Evolutionary conservation across 2,888 invertebrate genomes (phyloP), one percentile per base, ranked within the genome.

Genomic region (Agriopis leucophaearia): DNA sequence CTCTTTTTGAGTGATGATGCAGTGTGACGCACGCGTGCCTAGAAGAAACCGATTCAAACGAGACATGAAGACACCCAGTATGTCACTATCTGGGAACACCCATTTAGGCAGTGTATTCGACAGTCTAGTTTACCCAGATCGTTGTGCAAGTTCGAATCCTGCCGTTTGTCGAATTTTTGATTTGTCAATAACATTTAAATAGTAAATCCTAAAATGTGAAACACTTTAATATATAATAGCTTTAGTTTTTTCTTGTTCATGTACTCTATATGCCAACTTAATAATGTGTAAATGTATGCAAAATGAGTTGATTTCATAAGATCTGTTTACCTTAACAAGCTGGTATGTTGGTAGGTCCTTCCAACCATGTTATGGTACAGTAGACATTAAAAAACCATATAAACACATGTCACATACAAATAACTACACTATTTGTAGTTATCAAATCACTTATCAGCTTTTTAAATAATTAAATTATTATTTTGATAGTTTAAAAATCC

Each of bases 281-380:
- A 55, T 55, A 55, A 55, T 92, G 92, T 92, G 93, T 92, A 91
- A 92, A 92, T 90, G 91, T 92, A 92, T 90, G 85, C 74, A 69
- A 51, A 58, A 77, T 92, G 91, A 91, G 83, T 83, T 78, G 85
- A 87, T 78, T 82, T 84, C 75, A 82, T 78, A 87, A 88, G 88
- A 90, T 88, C 87, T 74, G 81, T 83, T 94, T 95, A 95, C 95
- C 95, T 95, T 95, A 92, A 95, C 92, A 93, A 95, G 95, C 94
- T 95, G 95, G 94, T 95, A 95, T 92, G 95, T 94, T 91, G 95
- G 95, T 94, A 95, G 95, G 92, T 95, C 95, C 95, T 95, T 94
- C 93, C 94, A 92, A 91, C 91, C 90, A 92, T 89, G 85, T 87
- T 88, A 92, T 85, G 91, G 91, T 90, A 90, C 83, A 94, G 92